phyloP scores from a whole-genome alignment of 1,140 invertebrate species.

The Epicauta chinensis region DNA sequence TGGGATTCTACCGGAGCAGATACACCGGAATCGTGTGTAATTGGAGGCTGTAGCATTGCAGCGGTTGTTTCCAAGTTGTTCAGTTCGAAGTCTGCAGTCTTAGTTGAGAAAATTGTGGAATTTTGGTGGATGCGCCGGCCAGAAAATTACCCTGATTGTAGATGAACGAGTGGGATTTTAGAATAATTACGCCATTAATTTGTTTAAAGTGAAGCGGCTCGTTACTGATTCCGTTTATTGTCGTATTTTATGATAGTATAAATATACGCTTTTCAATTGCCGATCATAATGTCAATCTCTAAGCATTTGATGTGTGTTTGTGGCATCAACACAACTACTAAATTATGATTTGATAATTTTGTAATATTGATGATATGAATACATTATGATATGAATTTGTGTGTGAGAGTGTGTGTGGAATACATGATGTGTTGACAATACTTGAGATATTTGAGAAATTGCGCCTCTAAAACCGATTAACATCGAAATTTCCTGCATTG shows the following conservation, averaged over 20 bases:
- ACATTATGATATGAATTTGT: conserved; percentile 4
- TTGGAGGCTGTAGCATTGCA: no score
- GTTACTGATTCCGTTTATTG: background rate
- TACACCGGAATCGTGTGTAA: no score
- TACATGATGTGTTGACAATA: background rate
- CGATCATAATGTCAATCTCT: conserved; percentile 22
- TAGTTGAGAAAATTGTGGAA: no score
- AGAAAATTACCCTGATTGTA: no score
- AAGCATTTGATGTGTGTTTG: background rate
- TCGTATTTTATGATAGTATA: conserved; percentile 8
- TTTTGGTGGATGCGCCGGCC: no score
- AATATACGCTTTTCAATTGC: background rate
- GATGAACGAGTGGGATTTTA: no score
- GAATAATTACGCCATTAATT: conserved; percentile 7
- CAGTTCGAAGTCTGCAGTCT: no score
- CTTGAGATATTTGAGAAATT: background rate
- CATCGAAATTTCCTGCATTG: conserved; percentile 6
- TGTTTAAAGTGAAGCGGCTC: no score
- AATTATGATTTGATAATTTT: no score
- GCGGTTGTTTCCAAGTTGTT: no score
- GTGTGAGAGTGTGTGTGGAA: background rate
- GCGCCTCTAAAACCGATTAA: background rate
- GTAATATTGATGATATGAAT: no score
- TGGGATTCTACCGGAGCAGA: no score
- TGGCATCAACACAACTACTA: background rate